Base-by-base conservation (phyloP, 1,140 invertebrate genomes). In the Danaus melanippus region DNA sequence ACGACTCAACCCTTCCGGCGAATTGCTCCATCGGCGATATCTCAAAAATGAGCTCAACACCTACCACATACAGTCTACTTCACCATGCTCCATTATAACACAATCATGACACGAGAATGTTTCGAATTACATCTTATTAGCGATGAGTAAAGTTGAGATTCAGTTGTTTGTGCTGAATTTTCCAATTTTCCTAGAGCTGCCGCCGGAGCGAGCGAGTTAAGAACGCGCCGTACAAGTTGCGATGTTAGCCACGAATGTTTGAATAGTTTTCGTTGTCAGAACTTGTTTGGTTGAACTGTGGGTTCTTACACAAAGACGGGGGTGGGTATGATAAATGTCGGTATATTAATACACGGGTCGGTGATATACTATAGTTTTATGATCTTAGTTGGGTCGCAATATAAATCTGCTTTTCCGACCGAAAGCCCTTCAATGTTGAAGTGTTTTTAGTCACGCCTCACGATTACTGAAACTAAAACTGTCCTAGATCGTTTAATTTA, bases 341-440 rank as follows among this genome's bases (percentile, higher is more conserved):
- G 71, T 70, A 67, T 79, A 79, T 83, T 80, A 78, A 83, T 80
- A 75, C 68, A 59, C 66, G 79, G 72, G 69, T 62, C 70, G 64
- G 66, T 71, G 66, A 67, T 76, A 67, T 72, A 75, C 71, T 79
- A 79, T 74, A 80, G 76, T 84, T 84, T 84, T 82, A 84, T 82
- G 79, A 84, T 84, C 80, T 84, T 83, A 84, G 79, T 86, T 84
- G 75, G 80, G 79, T 73, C 73, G 74, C 74, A 76, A 73, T 84
- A 77, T 84, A 83, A 85, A 85, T 84, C 81, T 79, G 74, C 72
- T 79, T 77, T 82, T 79, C 77, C 74, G 77, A 67, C 47, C 64
- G 61, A 67, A 62, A 55, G 62, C 68, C 69, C 67, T 66, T 69
- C 50, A 61, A 53, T 56, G 50, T 53, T 53, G 46, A 55, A 54